Evolutionary conservation across 1,140 invertebrate genomes (phyloP).

Genomic region (Drosophila persimilis): DNA sequence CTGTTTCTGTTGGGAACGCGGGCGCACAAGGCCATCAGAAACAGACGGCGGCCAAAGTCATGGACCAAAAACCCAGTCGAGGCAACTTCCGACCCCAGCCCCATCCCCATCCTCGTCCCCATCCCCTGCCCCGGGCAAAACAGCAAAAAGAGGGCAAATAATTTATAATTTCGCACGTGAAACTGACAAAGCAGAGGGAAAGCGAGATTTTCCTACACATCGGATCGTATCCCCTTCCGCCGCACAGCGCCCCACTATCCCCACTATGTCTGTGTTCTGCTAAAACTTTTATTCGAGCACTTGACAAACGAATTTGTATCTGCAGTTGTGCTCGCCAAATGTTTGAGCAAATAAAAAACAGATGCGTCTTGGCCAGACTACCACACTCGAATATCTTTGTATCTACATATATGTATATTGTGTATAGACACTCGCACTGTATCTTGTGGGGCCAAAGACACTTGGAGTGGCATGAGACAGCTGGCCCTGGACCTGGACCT

Average conservation of each 20-base stretch:
- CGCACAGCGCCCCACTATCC: not conserved
- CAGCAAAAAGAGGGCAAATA: constrained; percentile 40
- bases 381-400: constrained; percentile 35
- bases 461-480: constrained; percentile 54
- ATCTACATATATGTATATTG: not conserved
- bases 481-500: constrained; percentile 51
- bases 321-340: constrained; percentile 50
- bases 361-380: constrained; percentile 45
- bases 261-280: constrained; percentile 1
- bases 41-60: constrained; percentile 68
- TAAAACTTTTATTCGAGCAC: constrained; percentile 51
- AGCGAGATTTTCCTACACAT: constrained; percentile 29
- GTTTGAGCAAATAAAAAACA: constrained; percentile 72
- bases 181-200: constrained; percentile 66
- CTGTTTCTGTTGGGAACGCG: constrained; percentile 39
- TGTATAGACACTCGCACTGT: not conserved
- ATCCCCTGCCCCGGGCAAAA: not conserved
- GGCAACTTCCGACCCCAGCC: constrained; percentile 34
- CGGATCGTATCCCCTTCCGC: not conserved
- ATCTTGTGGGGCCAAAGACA: constrained; percentile 27
- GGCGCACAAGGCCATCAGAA: constrained; percentile 72
- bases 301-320: constrained; percentile 60
- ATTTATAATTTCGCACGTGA: constrained; percentile 80
- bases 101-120: constrained; percentile 9
- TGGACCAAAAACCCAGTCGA: constrained; percentile 50